Percentiles rank a stretch among this genome's conserved stretches.
phyloP scores from a whole-genome alignment of 1,140 invertebrate species.

The Telenomus remus region DNA sequence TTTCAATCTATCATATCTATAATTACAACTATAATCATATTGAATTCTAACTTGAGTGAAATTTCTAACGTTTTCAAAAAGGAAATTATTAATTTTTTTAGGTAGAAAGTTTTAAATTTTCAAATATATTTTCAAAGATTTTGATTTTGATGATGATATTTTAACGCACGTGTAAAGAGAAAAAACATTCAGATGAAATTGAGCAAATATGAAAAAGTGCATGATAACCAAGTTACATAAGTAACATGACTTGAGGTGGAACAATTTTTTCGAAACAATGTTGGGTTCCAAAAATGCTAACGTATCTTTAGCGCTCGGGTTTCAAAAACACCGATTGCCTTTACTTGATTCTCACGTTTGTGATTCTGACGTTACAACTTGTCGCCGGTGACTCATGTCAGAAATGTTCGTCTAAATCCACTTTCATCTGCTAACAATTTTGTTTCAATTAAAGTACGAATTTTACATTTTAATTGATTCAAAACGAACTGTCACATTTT shows the following conservation, averaged over 20 bases:
- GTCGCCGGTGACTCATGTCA: background rate
- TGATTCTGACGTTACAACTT: constrained; percentile 11
- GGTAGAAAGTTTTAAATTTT: too few species aligned
- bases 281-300: background rate
- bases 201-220: too few species aligned
- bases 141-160: background rate
- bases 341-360: constrained; percentile 13
- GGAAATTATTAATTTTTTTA: too few species aligned
- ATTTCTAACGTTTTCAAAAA: too few species aligned
- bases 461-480: too few species aligned
- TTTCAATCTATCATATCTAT: too few species aligned
- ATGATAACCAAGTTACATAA: too few species aligned
- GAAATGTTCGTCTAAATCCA: background rate
- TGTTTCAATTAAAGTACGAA: too few species aligned
- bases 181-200: background rate
- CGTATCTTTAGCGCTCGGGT: background rate
- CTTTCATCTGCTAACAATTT: background rate
- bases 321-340: constrained; percentile 9
- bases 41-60: too few species aligned
- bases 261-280: background rate
- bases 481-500: too few species aligned
- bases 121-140: too few species aligned
- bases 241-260: background rate
- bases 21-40: too few species aligned
- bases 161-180: background rate